These are phyloP conservation scores for Brachypalpus laphriformis DNA, from an alignment of 2,888 invertebrate species.

Conservation along the genomic window DNA sequence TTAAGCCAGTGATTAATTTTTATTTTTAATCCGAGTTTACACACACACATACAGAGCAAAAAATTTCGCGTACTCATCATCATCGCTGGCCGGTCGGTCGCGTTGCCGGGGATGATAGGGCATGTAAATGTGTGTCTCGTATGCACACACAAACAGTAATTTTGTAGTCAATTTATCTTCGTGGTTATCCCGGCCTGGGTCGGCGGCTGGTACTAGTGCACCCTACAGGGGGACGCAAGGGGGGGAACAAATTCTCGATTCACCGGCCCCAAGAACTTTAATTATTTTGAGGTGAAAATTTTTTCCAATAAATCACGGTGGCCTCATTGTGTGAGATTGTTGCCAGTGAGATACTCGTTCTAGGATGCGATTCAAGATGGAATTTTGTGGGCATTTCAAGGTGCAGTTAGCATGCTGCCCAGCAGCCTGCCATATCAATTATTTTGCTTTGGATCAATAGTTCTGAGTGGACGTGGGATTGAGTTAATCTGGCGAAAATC, in stretches of 20 bases:
- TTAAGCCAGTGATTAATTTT: constrained; percentile 75
- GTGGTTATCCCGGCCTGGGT: constrained; percentile 24
- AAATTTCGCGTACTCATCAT: constrained; percentile 47
- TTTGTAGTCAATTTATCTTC: constrained; percentile 58
- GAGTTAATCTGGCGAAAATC: no score
- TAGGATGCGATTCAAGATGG: background rate
- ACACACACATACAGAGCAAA: constrained; percentile 45
- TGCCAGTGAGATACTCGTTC: background rate
- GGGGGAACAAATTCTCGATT: background rate
- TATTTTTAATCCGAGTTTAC: constrained; percentile 73
- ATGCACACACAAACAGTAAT: constrained; percentile 48
- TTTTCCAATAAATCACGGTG: constrained; percentile 27
- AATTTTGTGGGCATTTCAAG: no score
- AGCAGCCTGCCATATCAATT: no score
- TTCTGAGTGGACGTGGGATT: no score
- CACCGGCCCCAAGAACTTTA: constrained; percentile 6
- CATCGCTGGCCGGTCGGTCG: background rate
- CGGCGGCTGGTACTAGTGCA: background rate
- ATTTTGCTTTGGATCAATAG: no score
- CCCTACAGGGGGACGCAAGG: background rate
- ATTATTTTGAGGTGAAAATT: constrained; percentile 35
- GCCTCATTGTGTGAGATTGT: background rate
- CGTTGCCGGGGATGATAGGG: constrained; percentile 37
- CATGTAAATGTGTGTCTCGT: constrained; percentile 43
- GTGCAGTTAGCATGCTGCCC: no score